Base-by-base conservation (phyloP, 2,888 invertebrate genomes). In the Netelia virgata region DNA sequence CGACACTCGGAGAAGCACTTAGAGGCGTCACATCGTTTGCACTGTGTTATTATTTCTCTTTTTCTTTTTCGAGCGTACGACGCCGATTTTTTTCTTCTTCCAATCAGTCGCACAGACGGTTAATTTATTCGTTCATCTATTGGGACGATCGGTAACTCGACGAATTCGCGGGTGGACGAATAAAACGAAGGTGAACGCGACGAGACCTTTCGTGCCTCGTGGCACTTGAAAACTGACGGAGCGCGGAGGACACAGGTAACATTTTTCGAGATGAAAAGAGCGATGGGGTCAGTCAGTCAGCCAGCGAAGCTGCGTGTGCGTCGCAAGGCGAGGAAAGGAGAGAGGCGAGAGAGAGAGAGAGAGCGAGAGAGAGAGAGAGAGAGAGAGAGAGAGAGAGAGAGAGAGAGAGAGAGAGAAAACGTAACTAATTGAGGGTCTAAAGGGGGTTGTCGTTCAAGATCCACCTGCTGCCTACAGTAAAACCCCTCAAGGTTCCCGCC, bases 341-440 rank as follows among this genome's bases (percentile, higher is more conserved):
- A 16, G 36, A 14, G 63, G 66, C 63, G 75, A 64, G 47, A 43
- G 47, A 82, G 59, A 81, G 50, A 18, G 81, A 78, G 70, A 87
- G 87, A 88, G 50, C 16, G 81, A 78, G 70, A 87, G 87, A 88
- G n/a, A n/a, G 20, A 41, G 18, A 16, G 36, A 14, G 63, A n/a
- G 66, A 64, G 75, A 64, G 47, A 43, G 47, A 82, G 59, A 81
- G 20, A 41, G 18, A 16, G 36, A 14, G 63, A n/a, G n/a, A n/a
- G n/a, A n/a, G n/a, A n/a, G 76, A 77, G 70, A 77, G 50, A 18
- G 81, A 78, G 70, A 87, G 87, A 88, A 89, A 89, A 90, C 88
- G 91, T 88, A 89, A 91, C 91, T 92, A 92, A 92, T 91, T 91
- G 90, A 88, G 86, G 89, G 88, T 90, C 90, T 89, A 90, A 89